Base-by-base conservation (phyloP, 2,113 vertebrate genomes). In the Acrocephalus arundinaceus region DNA sequence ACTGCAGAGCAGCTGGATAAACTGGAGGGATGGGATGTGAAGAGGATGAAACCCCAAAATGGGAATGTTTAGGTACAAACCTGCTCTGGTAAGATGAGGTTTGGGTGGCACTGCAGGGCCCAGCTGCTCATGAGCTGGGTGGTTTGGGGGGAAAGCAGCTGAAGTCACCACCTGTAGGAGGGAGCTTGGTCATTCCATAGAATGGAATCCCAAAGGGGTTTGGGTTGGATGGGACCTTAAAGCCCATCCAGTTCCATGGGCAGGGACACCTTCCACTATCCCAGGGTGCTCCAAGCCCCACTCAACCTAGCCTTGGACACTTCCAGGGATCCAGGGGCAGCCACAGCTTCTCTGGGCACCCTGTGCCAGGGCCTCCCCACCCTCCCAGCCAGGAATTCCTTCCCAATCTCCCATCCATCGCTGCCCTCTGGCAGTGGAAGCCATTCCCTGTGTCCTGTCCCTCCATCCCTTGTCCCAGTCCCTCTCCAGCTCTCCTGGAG, bases 211-310 rank as follows among this genome's bases (percentile, higher is more conserved):
- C 39, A 39, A 23, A 45, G 13, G 6, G 28, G 3, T 8, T 45
- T 33, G 37, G 31, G 8, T 2, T 27, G 27, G 51, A 39, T 45
- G 2, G 15, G 9, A 39, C 6, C 19, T 52, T 3, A 49, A 51
- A 58, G 3, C 1, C 2, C 33, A 24, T 7, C 18, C 3, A 17
- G 13, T 3, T 0, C 37, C 73, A 45, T 2, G 6, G 8, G 14
- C 31, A 66, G 27, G 37, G 22, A 51, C 58, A 51, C 5, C 6
- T 54, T 0, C 86, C 46, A 59, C 70, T 7, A 0, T 13, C 45
- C 19, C 70, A 82, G 37, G 33, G 0, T 52, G 33, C 28, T 75
- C 77, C 76, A 24, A 71, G 23, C 25, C 28, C 49, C 0, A 0
- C 24, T 48, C 51, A 74, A 0, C 15, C 33, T 21, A 28, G 15